Base-by-base conservation (phyloP, 2,113 vertebrate species). In the Equus quagga region DNA sequence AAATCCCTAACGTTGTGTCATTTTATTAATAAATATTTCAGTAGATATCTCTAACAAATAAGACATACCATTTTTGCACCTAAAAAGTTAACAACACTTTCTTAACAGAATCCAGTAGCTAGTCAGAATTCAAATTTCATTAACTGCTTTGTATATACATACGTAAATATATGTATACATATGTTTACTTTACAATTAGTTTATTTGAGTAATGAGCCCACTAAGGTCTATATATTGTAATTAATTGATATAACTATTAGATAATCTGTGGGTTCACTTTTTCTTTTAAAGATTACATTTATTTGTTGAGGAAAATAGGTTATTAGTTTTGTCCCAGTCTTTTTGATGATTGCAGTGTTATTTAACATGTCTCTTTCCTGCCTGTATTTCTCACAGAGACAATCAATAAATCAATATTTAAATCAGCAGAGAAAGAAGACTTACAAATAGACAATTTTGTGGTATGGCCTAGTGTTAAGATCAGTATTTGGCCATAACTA, bases 321-420 rank as follows among this genome's bases (percentile, higher is more conserved):
- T 91, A 70, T 73, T 65, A 58, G 26, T 84, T 67, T 86, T 79
- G 31, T 82, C 18, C 31, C 5, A 31, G 23, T 44, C 18, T 92
- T 70, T 83, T 85, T 60, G 60, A 51, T 81, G 18, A 46, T 10
- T 44, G 46, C 2, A 17, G 21, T 78, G 54, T 82, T 76, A 83
- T n/a, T 83, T 73, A 85, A 51, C 51, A 58, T 84, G n/a, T 67
- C 56, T 93, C 19, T 54, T 92, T 64, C 54, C 33, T 89, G 33
- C 41, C 41, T 93, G 23, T 69, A 33, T 76, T 41, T 95, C 62
- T 93, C 24, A 31, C 9, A 67, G 18, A 54, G 41, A 89, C 18
- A n/a, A n/a, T n/a, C n/a, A n/a, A n/a, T n/a, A n/a, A n/a, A 69
- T 83, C 64, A 93, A 62, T 93, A 83, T 86, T 79, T 78, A 54